Conservation (phyloP, 2,113 vertebrate genomes). For the Pipa parva region DNA sequence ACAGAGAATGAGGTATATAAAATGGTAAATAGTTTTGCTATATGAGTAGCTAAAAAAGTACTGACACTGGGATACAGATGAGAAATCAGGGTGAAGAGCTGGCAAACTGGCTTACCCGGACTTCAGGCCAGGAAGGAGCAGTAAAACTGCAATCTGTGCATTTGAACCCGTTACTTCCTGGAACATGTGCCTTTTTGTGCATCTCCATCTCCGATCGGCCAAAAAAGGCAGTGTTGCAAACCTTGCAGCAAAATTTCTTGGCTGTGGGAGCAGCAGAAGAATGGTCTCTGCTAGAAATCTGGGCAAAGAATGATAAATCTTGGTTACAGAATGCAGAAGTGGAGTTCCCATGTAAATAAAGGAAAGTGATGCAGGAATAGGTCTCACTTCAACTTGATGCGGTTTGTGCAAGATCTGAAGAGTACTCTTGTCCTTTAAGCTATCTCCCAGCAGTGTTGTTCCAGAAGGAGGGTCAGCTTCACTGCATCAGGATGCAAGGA, state of each 20-base stretch:
- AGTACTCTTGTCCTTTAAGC: not conserved
- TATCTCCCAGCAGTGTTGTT: constrained; percentile 4
- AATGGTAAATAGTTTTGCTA: no score
- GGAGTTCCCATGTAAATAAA: no score
- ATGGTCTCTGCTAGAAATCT: constrained; percentile 14
- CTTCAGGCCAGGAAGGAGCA: constrained; percentile 81
- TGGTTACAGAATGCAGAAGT: constrained; percentile 32
- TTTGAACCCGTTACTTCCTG: constrained; percentile 84
- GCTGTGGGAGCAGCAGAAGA: constrained; percentile 45
- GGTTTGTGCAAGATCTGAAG: constrained; percentile 14
- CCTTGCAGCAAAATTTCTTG: constrained; percentile 93
- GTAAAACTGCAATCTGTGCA: constrained; percentile 89
- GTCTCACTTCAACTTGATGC: constrained; percentile 46
- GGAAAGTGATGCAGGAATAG: constrained; percentile 38
- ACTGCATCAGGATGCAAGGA: not conserved
- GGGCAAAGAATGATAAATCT: constrained; percentile 36
- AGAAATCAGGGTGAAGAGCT: no score
- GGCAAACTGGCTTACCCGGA: constrained; percentile 79
- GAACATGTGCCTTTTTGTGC: constrained; percentile 88
- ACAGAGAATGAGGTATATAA: no score
- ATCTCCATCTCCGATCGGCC: constrained; percentile 96
- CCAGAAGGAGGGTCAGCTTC: not conserved
- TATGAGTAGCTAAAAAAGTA: no score
- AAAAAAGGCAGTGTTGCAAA: constrained; percentile 87
- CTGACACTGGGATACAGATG: no score